Base-by-base conservation (phyloP, 1,140 invertebrate species). In the Caerostris darwini region DNA sequence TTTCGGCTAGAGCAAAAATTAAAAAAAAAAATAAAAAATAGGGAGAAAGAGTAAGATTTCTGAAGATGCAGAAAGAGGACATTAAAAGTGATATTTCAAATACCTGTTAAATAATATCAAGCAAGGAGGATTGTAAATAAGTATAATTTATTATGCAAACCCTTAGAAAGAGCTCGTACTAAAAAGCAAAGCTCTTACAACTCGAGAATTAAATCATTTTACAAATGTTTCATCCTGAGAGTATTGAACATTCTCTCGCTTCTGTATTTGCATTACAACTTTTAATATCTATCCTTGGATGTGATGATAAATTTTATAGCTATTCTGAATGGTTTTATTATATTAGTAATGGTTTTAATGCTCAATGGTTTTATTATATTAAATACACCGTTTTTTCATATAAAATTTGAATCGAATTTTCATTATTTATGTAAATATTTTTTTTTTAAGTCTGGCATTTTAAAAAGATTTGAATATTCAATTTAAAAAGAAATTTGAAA, bases 81-180 rank as follows among this genome's bases (percentile, higher is more conserved):
- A 77, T 50, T 50, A 77, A 50, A 50, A 71, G 8, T 3, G 19
- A 34, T 77, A 19, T 77, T 53, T 12, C 10, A 77, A 12, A 77
- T 50, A 77, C 71, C 71, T 77, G 71, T 77, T 77, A 77, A 77
- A 77, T 77, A 77, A 77, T 34, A 34, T 50, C 19, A 8, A 77
- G 5, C 34, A 4, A 77, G 50, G 5, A 53, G 19, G 34, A 53
- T 8, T 53, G 34, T 34, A 77, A 77, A 34, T 77, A 34, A 64
- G 12, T 64, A 12, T 64, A 64, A 64, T 64, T 64, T 64, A 64
- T n/a, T 64, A 17, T 64, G 61, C 6, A 64, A 64, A 64, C 61
- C 17, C 3, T 3, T 64, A 5, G n/a, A 64, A 64, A n/a, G 61
- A 64, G 17, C 61, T 64, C 14, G 61, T n/a, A 12, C 17, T 14